Percentiles rank a stretch among this genome's conserved stretches.
These are phyloP conservation scores for Trichomalopsis sarcophagae DNA, from an alignment of 1,140 invertebrate species.

Conservation along the genomic window DNA sequence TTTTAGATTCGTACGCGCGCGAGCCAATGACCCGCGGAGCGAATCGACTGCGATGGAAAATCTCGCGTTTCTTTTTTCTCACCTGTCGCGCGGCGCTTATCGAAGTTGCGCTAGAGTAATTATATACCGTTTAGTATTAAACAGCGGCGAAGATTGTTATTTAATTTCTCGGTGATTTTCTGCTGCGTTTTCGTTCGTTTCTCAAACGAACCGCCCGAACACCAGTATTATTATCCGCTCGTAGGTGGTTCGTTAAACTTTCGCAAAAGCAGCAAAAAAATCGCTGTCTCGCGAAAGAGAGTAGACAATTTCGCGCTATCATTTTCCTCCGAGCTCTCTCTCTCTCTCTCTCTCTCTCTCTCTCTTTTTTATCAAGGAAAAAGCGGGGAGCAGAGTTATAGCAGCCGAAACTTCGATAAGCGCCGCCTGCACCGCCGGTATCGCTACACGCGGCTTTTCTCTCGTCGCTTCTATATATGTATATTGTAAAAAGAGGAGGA, in stretches of 20 bases:
- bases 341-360: neutral
- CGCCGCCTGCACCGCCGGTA: neutral
- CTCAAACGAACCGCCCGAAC: too few relatives aligned
- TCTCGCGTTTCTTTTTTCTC: neutral
- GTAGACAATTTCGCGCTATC: neutral
- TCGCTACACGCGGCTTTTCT: neutral
- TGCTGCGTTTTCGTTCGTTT: too few relatives aligned
- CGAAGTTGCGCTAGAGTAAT: neutral
- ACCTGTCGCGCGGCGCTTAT: neutral
- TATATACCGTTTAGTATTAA: conserved; percentile 32
- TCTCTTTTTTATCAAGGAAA: conserved; percentile 16
- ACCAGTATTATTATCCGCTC: too few relatives aligned
- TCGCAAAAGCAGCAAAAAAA: neutral
- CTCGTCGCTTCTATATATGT: neutral
- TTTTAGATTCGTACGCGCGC: neutral
- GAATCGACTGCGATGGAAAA: conserved; percentile 5
- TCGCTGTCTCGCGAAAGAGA: neutral
- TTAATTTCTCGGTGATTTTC: neutral
- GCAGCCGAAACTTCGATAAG: conserved; percentile 36
- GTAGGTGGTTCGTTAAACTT: too few relatives aligned
- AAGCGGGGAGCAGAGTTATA: neutral
- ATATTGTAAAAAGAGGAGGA: neutral
- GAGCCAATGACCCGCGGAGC: neutral
- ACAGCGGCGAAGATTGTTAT: neutral
- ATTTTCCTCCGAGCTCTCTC: neutral